Evolutionary conservation across 2,113 vertebrate genomes (phyloP), one percentile per base, ranked within the genome.

Genomic region (Amia ocellicauda): DNA sequence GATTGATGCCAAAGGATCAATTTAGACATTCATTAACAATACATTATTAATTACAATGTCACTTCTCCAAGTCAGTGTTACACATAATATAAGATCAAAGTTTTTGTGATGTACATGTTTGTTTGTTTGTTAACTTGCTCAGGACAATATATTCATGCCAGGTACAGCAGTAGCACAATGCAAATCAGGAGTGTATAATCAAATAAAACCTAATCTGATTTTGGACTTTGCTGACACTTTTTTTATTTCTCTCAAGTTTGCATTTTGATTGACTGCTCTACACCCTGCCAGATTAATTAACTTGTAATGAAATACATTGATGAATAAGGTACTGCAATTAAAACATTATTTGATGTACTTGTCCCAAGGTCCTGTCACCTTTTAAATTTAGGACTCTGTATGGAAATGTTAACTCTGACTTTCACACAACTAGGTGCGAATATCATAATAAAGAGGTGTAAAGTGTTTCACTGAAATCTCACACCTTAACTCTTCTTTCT

Each of bases 181-280:
- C 73, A 78, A 82, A 83, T 76, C 72, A 79, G 55, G 51, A 71
- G 49, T 19, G 77, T 63, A 76, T 81, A 83, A 86, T 83, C 67
- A 78, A 80, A 82, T 80, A 60, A 78, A 81, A 70, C 58, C 78
- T 72, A 77, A 83, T 75, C 23, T 5, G 24, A 82, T 72, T 80
- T 83, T 36, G 78, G 76, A 63, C 73, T 73, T 64, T 69, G 77
- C 71, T 74, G 62, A 80, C 60, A 83, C 71, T 69, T 69, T 76
- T n/a, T 80, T 27, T 36, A 73, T 69, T 84, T 77, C 68, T 79
- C 67, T 78, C 78, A 67, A 61, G 42, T 49, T 29, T 52, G 49
- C 69, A 74, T 73, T 79, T 84, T 74, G 64, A 67, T 69, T 28
- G 69, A 58, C 51, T 66, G 58, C 80, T 83, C 69, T 81, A 73